Percentiles rank a stretch among this genome's conserved stretches.
These are phyloP conservation scores for Crypturellus tataupa DNA, from an alignment of 2,797 vertebrate genomes.

Conservation along the genomic window DNA sequence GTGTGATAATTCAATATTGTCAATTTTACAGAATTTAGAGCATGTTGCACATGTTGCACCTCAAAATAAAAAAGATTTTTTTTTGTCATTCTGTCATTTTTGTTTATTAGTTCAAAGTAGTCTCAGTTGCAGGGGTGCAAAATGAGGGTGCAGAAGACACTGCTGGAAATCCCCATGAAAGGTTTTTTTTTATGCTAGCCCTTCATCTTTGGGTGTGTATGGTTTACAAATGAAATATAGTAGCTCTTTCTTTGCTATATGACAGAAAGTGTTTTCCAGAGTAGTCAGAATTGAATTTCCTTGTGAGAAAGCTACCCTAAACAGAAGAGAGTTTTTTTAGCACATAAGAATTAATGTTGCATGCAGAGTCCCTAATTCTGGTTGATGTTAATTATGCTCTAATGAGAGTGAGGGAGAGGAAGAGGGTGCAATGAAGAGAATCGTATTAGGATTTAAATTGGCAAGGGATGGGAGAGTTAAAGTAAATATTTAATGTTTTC, in stretches of 20 bases:
- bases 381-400: slow-evolving; percentile 40
- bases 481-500: slow-evolving; percentile 46
- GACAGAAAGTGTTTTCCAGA: not conserved
- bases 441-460: slow-evolving; percentile 48
- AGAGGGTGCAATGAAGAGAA: slow-evolving; percentile 10
- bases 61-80: not conserved
- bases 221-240: slow-evolving; percentile 4
- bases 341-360: not conserved
- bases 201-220: slow-evolving; percentile 3
- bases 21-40: not conserved
- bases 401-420: slow-evolving; percentile 10
- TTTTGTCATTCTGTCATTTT: not conserved
- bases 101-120: not conserved
- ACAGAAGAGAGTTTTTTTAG: slow-evolving; percentile 26
- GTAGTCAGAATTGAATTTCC: not conserved
- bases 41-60: not conserved
- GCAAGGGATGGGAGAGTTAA: not conserved
- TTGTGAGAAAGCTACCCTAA: not conserved
- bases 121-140: not conserved
- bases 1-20: not conserved
- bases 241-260: not conserved
- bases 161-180: not conserved
- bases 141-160: not conserved
- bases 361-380: not conserved
- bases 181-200: not conserved